Evolutionary conservation across 1,140 invertebrate genomes (phyloP), one percentile per base, ranked within the genome.

Genomic region (Aricia agestis): DNA sequence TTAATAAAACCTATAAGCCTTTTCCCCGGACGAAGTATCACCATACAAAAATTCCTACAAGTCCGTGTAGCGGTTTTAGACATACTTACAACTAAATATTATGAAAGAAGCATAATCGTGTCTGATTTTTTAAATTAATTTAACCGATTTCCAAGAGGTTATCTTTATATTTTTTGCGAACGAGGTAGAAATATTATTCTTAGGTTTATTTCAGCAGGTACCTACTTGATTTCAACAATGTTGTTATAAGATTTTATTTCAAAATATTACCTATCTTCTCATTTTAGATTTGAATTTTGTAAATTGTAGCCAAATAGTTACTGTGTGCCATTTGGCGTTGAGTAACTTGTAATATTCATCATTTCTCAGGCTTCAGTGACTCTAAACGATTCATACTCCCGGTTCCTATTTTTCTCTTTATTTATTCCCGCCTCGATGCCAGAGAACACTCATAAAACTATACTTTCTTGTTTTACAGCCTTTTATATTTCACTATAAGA

Each of bases 361-460:
- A 86, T 84, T 81, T 77, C 78, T 81, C 82, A 83, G 78, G 83
- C 82, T 81, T 77, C 78, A 77, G 77, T 81, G 77, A 87, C 83
- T 86, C 85, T 86, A 86, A 89, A 86, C 80, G 82, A 79, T 80
- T 77, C 84, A 86, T 86, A 79, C 81, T 79, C 81, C 77, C 69
- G 74, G 72, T 86, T 84, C 84, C 86, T 85, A 80, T 83, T 81
- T 82, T 79, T 79, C 78, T 80, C 79, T 84, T 86, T 86, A 83
- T 86, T 89, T 83, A 85, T 83, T 78, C 80, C 78, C 82, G 82
- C 83, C 80, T 83, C 83, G 83, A 87, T 88, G 85, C 85, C 86
- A 89, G 84, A 82, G 79, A 83, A 80, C 76, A 78, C 83, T 86
- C 83, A 85, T 89, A 85, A 87, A 86, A 86, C 86, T 84, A 86